Base-by-base conservation (phyloP, 1,140 invertebrate species). In the Hyles vespertilio region DNA sequence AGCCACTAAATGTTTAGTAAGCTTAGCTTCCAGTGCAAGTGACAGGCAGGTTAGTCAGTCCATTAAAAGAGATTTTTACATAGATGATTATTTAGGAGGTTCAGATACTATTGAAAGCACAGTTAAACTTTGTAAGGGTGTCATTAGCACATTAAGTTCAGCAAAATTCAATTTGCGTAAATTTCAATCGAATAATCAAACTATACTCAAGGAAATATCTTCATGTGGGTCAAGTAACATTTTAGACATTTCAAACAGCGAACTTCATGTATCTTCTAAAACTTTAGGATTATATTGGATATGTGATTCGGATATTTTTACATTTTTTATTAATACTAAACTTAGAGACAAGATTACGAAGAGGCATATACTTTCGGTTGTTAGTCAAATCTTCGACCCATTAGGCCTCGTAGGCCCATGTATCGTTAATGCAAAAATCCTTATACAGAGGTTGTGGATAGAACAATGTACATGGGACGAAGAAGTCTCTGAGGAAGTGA, bases 1-100 rank as follows among this genome's bases (percentile, higher is more conserved):
- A 10, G 74, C 77, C 11, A 72, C 66, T 3, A 62, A 69, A 58
- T 61, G 61, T 12, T 34, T 87, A 43, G 64, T 69, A 11, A 63
- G 76, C 60, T 53, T 85, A 5, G 79, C 74, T 5, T 5, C 6
- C n/a, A 10, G 8, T 2, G 7, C 6, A 9, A 8, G 9, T 43
- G 48, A 59, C 32, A 10, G 22, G 7, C 36, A 55, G 5, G 49
- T 58, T 8, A 61, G 32, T 12, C 8, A 43, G 2, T 50, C 59
- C 2, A 66, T 66, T 43, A 40, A 22, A 32, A 33, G 50, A 4
- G 59, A 62, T 32, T 66, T 66, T 59, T 66, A 66, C 7, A 53
- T 66, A 2, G 64, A 66, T 33, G 63, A 65, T 47, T 58, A 57
- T 7, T 51, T 51, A 36, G 34, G 12, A 2, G 50, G 50, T 3